These are phyloP conservation scores for Rhinella marina DNA, from an alignment of 2,797 vertebrate genomes.

Conservation along the genomic window DNA sequence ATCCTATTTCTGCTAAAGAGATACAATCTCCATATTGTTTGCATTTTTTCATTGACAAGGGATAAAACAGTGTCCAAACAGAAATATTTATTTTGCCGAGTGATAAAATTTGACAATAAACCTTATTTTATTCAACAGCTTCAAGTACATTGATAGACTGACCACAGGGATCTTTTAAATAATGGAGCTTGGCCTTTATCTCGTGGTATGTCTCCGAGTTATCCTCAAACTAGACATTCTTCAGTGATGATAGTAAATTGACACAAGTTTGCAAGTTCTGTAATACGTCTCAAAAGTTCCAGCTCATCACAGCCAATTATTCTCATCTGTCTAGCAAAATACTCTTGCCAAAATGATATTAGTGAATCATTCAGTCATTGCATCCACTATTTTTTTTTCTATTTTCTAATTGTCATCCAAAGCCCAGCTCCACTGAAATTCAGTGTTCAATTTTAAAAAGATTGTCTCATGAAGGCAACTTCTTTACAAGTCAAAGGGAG, in stretches of 20 bases:
- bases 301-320: constrained; percentile 35
- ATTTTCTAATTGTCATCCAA: no score
- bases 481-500: no score
- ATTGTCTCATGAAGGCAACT: no score
- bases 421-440: no score
- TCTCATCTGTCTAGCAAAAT: constrained; percentile 4
- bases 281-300: constrained; percentile 9
- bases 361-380: not conserved
- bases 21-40: not conserved
- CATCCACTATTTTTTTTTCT: not conserved
- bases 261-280: constrained; percentile 20
- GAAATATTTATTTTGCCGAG: not conserved
- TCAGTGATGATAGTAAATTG: constrained; percentile 31
- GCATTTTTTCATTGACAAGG: not conserved
- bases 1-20: not conserved
- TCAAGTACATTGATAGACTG: not conserved
- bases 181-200: not conserved
- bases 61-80: not conserved
- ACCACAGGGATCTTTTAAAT: not conserved
- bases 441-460: no score
- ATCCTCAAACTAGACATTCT: constrained; percentile 24
- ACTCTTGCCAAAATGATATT: constrained; percentile 26
- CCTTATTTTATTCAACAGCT: not conserved
- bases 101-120: constrained; percentile 1
- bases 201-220: not conserved